phyloP scores from a whole-genome alignment of 2,797 vertebrate species.

The Pipistrellus pygmaeus region DNA sequence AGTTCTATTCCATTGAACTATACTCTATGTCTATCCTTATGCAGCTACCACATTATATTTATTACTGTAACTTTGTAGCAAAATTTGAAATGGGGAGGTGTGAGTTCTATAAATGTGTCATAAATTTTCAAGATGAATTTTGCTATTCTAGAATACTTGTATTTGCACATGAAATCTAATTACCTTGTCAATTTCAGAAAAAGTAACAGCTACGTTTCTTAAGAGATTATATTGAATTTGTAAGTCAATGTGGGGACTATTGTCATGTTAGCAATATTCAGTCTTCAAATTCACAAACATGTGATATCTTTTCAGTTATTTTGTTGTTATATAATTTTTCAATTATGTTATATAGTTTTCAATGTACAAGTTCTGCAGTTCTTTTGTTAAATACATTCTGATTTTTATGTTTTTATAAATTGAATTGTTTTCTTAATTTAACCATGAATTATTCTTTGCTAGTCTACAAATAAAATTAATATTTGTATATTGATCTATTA shows the following conservation, averaged over 20 bases:
- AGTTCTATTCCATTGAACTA: not conserved
- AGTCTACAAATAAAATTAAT: not conserved
- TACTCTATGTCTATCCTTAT: not conserved
- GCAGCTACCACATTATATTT: not conserved
- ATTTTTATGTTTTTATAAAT: conserved; percentile 2
- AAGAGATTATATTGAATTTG: not conserved
- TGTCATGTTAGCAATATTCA: not conserved
- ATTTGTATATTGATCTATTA: not conserved
- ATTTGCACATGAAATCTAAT: conserved; percentile 9
- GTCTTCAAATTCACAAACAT: not conserved
- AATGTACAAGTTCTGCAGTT: not conserved
- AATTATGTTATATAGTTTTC: not conserved
- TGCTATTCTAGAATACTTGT: not conserved
- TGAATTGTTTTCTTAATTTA: not conserved
- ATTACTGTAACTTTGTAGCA: not conserved
- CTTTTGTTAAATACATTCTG: conserved; percentile 1
- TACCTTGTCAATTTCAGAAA: not conserved
- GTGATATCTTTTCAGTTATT: not conserved
- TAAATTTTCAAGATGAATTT: not conserved
- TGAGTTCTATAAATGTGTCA: not conserved
- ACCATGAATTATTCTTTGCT: not conserved
- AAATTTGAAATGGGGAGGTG: not conserved
- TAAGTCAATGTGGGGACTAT: not conserved
- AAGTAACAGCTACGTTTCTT: not conserved
- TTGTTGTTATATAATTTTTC: not conserved